phyloP scores from a whole-genome alignment of 2,113 vertebrate genomes.

The Sphaerodactylus townsendi region DNA sequence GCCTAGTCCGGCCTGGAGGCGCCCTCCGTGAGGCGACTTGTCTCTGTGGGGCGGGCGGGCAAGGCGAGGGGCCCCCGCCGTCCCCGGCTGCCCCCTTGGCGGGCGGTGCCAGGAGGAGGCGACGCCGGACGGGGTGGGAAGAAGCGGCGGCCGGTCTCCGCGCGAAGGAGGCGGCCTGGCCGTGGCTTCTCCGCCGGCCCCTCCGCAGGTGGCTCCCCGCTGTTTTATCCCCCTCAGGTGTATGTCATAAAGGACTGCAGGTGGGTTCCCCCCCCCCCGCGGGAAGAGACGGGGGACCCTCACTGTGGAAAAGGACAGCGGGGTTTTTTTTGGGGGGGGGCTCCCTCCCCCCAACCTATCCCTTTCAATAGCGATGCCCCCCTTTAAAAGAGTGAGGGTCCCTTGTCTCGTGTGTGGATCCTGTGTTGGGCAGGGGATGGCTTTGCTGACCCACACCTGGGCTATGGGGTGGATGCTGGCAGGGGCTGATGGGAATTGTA shows the following conservation, averaged over 20 bases:
- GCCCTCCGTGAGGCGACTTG: background rate
- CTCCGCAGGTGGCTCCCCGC: background rate
- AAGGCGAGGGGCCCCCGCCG: background rate
- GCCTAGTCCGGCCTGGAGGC: background rate
- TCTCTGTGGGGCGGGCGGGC: background rate
- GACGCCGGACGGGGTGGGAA: slow-evolving; percentile 51
- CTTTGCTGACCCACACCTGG: too few relatives aligned
- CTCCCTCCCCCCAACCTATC: too few relatives aligned
- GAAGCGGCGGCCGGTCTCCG: slow-evolving; percentile 45
- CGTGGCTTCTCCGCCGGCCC: slow-evolving; percentile 5
- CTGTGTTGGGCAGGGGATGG: too few relatives aligned
- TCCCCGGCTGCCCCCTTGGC: background rate
- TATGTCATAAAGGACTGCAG: too few relatives aligned
- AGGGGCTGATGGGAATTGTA: too few relatives aligned
- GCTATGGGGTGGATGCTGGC: too few relatives aligned
- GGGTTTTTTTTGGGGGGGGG: too few relatives aligned
- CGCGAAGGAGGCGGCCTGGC: slow-evolving; percentile 33
- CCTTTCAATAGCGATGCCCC: too few relatives aligned
- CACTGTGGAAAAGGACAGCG: too few relatives aligned
- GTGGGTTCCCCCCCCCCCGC: too few relatives aligned
- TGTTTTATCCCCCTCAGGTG: too few relatives aligned
- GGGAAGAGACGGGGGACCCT: too few relatives aligned
- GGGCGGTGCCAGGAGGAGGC: background rate
- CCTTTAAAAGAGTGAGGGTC: background rate
- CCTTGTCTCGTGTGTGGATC: background rate